Evolutionary conservation across 2,797 vertebrate genomes (phyloP).

Genomic region (Arrhamphus sclerolepis): DNA sequence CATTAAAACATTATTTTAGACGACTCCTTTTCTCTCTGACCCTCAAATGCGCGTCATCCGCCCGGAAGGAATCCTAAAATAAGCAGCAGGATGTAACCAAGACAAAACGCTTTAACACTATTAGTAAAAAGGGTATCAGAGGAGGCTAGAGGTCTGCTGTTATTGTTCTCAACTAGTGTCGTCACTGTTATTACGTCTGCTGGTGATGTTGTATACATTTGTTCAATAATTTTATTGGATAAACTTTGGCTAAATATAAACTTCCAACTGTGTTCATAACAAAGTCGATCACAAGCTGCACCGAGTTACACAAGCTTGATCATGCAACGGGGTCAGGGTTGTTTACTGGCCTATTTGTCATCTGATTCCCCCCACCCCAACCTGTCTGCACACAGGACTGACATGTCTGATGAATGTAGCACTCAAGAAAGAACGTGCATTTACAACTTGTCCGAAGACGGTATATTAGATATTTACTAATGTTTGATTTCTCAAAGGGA

Average conservation of each 20-base stretch:
- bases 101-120: background rate
- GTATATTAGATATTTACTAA: background rate
- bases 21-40: conserved; percentile 42
- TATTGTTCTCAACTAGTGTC: conserved; percentile 24
- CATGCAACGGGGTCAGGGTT: conserved; percentile 68
- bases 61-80: conserved; percentile 29
- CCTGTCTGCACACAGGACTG: conserved; percentile 29
- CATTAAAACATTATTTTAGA: no score
- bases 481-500: background rate
- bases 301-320: conserved; percentile 8
- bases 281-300: conserved; percentile 17
- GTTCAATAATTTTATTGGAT: background rate
- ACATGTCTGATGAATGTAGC: conserved; percentile 8
- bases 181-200: conserved; percentile 22
- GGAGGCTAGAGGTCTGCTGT: conserved; percentile 9
- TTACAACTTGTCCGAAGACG: background rate
- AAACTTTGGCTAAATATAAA: background rate
- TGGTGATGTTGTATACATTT: background rate
- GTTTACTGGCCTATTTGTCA: conserved; percentile 75
- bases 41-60: conserved; percentile 46
- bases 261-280: background rate
- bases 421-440: background rate
- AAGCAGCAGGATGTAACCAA: conserved; percentile 4
- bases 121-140: background rate
- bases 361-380: conserved; percentile 42